Base-by-base conservation (phyloP, 2,113 vertebrate genomes). In the Lophochroa leadbeateri region DNA sequence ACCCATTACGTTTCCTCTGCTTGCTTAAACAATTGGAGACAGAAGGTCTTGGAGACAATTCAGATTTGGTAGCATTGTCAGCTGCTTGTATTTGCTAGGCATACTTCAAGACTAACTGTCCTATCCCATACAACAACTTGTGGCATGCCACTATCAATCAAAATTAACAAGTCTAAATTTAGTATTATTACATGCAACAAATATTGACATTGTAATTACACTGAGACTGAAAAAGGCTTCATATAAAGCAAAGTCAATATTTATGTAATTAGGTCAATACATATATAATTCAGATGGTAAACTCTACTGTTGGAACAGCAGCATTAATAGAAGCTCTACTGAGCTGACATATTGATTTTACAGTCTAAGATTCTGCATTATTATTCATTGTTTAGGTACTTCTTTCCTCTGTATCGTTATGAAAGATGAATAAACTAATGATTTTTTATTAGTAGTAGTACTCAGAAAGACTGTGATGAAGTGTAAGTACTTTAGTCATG, bases 171-270 rank as follows among this genome's bases (percentile, higher is more conserved):
- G 90, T 94, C 94, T 80, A 98, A 98, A 97, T 97, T 97, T 91
- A 96, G 13, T 92, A 65, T 96, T 98, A 97, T 92, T 96, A 88
- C 61, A 96, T 81, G 84, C 86, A 94, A 97, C 95, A 96, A 91
- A 97, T 98, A 98, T 98, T 97, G 98, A 97, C 97, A 97, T 96
- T 83, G n/a, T 96, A 97, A 98, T 98, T 98, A 98, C 49, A 90
- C 57, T 7, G 70, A 96, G 91, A 85, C 86, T 89, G 79, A 92
- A 97, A 97, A 97, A 97, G 71, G 37, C 84, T 97, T 97, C 74
- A 97, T 95, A 95, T 94, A 96, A 97, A 95, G 63, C 53, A 97
- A 97, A 97, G 95, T 97, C 98, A 98, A 98, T 98, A 98, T 97
- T 98, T 98, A 98, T 97, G 89, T 97, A 98, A 98, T 98, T 97